Base-by-base conservation (phyloP, 2,888 invertebrate species). In the Mimas tiliae region DNA sequence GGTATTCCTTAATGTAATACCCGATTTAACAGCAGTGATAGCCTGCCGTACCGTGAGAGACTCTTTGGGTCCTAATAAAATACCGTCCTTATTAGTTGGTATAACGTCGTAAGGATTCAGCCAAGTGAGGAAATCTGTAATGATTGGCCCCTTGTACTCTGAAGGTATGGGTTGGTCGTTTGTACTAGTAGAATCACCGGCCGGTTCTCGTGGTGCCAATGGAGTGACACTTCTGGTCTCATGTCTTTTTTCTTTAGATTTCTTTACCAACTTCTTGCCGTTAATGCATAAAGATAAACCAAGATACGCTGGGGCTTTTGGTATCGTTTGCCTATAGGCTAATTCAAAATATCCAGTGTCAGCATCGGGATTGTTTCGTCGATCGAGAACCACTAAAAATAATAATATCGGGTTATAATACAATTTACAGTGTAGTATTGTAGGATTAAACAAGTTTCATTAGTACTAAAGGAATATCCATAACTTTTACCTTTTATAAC, bases 301-400 rank as follows among this genome's bases (percentile, higher is more conserved):
- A 70, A 97, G 94, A 83, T 97, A 97, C 0, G 97, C 97, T 12
- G 97, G 97, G 0, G 96, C 96, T 76, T 96, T 96, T 0, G 97
- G 97, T 71, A 96, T 94, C 64, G 95, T 90, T 87, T 98, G 98
- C 68, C 95, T 96, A 84, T 97, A 98, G 8, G 96, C 95, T 73
- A 97, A 83, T 80, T 97, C 97, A 79, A 98, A 98, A 69, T 95
- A 94, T 19, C 98, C 98, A 1, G 97, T 97, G 71, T 97, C 96
- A 0, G 97, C 96, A 64, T 95, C 96, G 27, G 95, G 94, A 82
- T 96, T 96, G 66, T 92, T 90, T 63, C 96, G 95, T 66, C 95
- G 94, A 84, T 98, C 98, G 11, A 98, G 90, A 6, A 97, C 96
- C 77, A 98, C 98, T 98, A 86, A 34, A 94, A 94, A 72, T 65